These are phyloP conservation scores for Cygnus atratus DNA, from an alignment of 2,113 vertebrate species.

Conservation along the genomic window DNA sequence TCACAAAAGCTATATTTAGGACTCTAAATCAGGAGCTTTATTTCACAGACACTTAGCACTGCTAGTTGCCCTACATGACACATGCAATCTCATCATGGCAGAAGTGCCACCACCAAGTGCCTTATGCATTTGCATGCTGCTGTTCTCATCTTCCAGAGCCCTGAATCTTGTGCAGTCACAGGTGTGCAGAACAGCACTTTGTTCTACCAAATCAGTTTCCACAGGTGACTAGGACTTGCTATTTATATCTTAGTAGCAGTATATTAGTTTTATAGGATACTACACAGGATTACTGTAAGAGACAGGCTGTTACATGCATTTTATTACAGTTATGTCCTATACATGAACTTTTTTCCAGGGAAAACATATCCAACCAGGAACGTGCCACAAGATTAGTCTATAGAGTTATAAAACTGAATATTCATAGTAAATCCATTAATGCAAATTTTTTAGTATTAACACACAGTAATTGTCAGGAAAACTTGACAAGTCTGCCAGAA, in stretches of 20 bases:
- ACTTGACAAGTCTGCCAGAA: neutral
- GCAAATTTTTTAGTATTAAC: neutral
- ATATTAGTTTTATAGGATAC: neutral
- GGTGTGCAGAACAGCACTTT: slow-evolving; percentile 3
- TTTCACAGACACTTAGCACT: slow-evolving; percentile 36
- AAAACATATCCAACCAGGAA: neutral
- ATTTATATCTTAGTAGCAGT: slow-evolving; percentile 35
- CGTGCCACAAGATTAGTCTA: neutral
- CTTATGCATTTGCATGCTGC: neutral
- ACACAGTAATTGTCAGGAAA: neutral
- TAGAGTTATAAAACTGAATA: neutral
- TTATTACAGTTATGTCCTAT: neutral
- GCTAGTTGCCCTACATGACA: slow-evolving; percentile 46
- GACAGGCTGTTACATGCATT: neutral
- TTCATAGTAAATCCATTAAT: neutral
- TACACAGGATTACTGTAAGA: neutral
- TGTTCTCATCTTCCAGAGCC: neutral
- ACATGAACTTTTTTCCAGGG: neutral
- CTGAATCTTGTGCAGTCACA: neutral
- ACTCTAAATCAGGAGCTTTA: slow-evolving; percentile 35
- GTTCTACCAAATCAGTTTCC: neutral
- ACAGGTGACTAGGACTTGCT: neutral
- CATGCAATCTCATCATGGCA: slow-evolving; percentile 52
- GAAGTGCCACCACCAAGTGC: neutral
- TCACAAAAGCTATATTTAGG: slow-evolving; percentile 54